Conservation (phyloP, 2,888 invertebrate species). For the Lasioglossum pauxillum region DNA sequence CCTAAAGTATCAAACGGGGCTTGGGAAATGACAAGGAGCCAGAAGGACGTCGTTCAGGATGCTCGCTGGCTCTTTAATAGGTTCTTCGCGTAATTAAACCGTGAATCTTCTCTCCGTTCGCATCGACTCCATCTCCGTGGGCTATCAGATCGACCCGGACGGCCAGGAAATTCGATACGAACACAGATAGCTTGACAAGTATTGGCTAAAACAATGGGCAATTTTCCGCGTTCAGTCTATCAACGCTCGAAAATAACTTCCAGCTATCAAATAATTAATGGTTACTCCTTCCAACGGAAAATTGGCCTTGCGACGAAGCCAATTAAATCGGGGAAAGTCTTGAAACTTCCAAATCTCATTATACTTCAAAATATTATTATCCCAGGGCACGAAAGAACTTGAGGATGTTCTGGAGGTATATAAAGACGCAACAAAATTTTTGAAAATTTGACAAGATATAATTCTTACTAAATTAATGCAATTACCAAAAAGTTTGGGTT, state of each 20-base stretch:
- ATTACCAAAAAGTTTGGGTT: no score
- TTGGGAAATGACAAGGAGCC: background rate
- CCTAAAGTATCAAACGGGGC: background rate
- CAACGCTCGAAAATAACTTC: background rate
- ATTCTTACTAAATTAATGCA: no score
- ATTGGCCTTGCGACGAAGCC: background rate
- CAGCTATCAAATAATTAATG: background rate
- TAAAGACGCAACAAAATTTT: no score
- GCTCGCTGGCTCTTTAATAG: constrained; percentile 2
- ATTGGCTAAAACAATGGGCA: background rate
- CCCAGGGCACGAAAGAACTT: no score
- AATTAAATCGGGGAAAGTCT: background rate
- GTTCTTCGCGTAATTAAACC: constrained; percentile 22
- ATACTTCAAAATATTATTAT: background rate
- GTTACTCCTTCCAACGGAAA: background rate
- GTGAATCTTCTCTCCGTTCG: background rate
- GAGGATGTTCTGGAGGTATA: no score
- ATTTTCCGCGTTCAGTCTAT: background rate
- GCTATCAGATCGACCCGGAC: constrained; percentile 19
- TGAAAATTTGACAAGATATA: no score
- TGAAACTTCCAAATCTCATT: background rate
- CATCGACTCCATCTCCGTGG: background rate
- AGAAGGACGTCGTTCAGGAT: background rate
- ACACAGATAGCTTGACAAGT: background rate
- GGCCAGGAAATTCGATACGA: constrained; percentile 2